Conservation (phyloP, 2,113 vertebrate species). For the Tyto alba region DNA sequence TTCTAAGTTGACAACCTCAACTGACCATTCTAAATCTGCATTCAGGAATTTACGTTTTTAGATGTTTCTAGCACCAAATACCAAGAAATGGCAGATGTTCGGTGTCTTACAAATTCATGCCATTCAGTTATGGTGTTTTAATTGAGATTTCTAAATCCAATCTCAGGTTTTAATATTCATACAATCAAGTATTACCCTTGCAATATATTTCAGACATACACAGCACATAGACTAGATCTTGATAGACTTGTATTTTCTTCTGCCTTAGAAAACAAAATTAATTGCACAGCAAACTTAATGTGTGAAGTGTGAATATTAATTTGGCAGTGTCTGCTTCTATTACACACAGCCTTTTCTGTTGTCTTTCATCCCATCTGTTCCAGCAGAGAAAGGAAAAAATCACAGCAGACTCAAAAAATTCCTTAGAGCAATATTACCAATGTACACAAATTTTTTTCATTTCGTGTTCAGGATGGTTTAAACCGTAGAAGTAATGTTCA, state of each 20-base stretch:
- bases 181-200: background rate
- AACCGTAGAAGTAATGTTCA: background rate
- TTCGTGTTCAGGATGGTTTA: background rate
- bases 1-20: background rate
- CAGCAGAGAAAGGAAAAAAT: constrained; percentile 23
- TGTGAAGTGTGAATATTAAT: background rate
- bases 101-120: background rate
- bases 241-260: background rate
- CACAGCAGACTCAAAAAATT: background rate
- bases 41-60: background rate
- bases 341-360: background rate
- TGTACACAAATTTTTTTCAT: background rate
- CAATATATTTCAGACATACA: background rate
- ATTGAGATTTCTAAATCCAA: background rate
- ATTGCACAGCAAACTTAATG: background rate
- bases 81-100: background rate
- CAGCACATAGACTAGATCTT: background rate
- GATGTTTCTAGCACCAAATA: background rate
- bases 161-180: background rate
- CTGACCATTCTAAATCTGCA: background rate
- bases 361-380: constrained; percentile 29
- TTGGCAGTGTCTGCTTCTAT: background rate
- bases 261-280: background rate
- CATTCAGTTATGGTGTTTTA: background rate
- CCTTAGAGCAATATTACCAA: background rate